Evolutionary conservation across 1,140 invertebrate genomes (phyloP), one percentile per base, ranked within the genome.

Genomic region (Nilaparvata lugens): DNA sequence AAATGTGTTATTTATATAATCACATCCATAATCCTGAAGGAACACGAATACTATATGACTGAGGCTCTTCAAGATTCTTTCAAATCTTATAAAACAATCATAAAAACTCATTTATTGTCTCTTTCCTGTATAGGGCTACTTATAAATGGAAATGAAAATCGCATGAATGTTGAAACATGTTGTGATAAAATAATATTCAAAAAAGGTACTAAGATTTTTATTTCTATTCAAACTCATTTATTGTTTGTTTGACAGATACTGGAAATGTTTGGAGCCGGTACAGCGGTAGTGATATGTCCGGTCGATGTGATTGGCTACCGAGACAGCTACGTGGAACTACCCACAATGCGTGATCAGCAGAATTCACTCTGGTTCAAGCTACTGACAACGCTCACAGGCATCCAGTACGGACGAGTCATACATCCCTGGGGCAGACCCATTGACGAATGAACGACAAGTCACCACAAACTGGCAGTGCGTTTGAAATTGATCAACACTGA

Each of bases 181-280:
- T n/a, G n/a, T n/a, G n/a, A n/a, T n/a, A n/a, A n/a, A n/a, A n/a
- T n/a, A n/a, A n/a, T n/a, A n/a, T n/a, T n/a, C n/a, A n/a, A n/a
- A n/a, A n/a, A n/a, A n/a, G n/a, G n/a, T n/a, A n/a, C n/a, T n/a
- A n/a, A n/a, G n/a, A n/a, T n/a, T n/a, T n/a, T n/a, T n/a, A n/a
- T n/a, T n/a, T n/a, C n/a, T n/a, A n/a, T n/a, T n/a, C n/a, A 63
- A 65, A 65, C 60, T 71, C 2, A 51, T 35, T 51, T 53, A 55
- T 43, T 43, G 13, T 16, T 57, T 57, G n/a, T 60, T 23, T 65
- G 78, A 14, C 74, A 96, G 93, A 72, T 98, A 52, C 70, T 95
- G 62, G 95, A 98, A 76, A 79, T 97, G 68, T 98, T 98, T 77
- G 95, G 94, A 45, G 82, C 91, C 52, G 95, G 95, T 56, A 98